phyloP scores from a whole-genome alignment of 2,113 vertebrate genomes.

The Prionailurus viverrinus region DNA sequence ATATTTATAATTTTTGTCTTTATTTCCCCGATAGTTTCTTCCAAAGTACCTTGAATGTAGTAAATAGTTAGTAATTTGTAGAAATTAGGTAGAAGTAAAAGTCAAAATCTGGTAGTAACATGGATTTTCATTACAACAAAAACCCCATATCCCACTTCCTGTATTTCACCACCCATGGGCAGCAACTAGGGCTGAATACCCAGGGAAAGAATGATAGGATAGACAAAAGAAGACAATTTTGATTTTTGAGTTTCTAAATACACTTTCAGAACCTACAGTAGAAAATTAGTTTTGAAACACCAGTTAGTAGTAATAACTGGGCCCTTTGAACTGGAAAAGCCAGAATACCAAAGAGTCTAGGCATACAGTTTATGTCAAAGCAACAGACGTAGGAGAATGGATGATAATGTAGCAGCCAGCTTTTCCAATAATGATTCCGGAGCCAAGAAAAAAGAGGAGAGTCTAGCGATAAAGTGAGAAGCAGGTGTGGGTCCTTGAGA shows the following conservation, averaged over 20 bases:
- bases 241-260: background rate
- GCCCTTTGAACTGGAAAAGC: background rate
- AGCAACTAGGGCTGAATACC: background rate
- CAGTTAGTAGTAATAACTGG: background rate
- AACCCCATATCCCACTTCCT: background rate
- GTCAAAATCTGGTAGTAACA: background rate
- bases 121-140: background rate
- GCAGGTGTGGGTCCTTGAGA: too few relatives aligned
- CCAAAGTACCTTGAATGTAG: background rate
- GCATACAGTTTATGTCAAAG: background rate
- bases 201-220: background rate
- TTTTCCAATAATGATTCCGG: background rate
- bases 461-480: background rate
- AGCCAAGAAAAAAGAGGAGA: background rate
- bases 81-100: background rate
- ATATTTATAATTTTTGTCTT: background rate
- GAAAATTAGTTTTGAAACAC: slow-evolving; percentile 27
- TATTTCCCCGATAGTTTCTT: background rate
- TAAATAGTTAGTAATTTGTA: background rate
- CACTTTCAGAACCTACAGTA: background rate
- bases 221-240: slow-evolving; percentile 9
- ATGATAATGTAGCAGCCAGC: background rate
- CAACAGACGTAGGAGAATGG: background rate
- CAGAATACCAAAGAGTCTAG: background rate
- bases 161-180: background rate